phyloP scores from a whole-genome alignment of 2,888 invertebrate genomes.

The Uloborus plumipes region DNA sequence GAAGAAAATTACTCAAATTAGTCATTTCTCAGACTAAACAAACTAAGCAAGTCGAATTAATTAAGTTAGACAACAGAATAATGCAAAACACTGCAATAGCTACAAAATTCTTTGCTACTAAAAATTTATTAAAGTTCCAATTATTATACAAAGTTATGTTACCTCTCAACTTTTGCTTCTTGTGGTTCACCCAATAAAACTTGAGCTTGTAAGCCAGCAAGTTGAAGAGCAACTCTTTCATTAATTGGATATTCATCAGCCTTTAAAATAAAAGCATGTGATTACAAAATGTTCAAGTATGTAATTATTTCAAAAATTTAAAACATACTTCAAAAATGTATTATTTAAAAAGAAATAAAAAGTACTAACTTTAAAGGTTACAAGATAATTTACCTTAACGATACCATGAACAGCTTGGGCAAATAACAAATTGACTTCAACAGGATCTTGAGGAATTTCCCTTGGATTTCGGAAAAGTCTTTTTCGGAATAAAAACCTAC shows the following conservation, averaged over 20 bases:
- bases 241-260: slow-evolving; percentile 95
- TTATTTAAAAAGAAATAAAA: not conserved
- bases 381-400: slow-evolving; percentile 80
- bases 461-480: slow-evolving; percentile 88
- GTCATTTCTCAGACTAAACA: too few species aligned
- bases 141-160: not conserved
- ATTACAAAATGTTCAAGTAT: not conserved
- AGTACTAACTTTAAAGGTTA: not conserved
- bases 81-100: not conserved
- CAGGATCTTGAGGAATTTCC: slow-evolving; percentile 93
- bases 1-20: not conserved
- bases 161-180: slow-evolving; percentile 70
- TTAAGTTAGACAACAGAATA: not conserved
- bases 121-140: too few species aligned
- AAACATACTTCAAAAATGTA: not conserved
- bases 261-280: slow-evolving; percentile 73
- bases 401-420: slow-evolving; percentile 96
- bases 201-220: slow-evolving; percentile 94
- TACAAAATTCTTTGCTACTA: not conserved
- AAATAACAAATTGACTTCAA: slow-evolving; percentile 92
- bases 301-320: not conserved
- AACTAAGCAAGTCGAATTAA: not conserved
- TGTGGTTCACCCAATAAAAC: slow-evolving; percentile 89
- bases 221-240: slow-evolving; percentile 92
- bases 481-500: slow-evolving; percentile 91